Evolutionary conservation across 1,140 invertebrate species (phyloP).

Genomic region (Dreissena rostriformis): DNA sequence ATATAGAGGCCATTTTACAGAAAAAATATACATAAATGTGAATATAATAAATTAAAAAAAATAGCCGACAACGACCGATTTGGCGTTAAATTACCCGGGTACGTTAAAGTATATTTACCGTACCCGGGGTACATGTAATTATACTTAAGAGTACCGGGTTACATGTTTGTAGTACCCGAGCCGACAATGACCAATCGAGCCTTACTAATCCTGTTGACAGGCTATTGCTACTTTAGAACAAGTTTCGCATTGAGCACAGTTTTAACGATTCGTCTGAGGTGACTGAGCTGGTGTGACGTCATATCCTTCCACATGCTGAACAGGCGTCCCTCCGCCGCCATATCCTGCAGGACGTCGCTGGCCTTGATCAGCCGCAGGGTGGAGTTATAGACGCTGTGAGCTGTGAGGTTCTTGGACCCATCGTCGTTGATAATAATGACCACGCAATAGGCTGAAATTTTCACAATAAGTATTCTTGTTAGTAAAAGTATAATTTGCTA

Average conservation of each 20-base stretch:
- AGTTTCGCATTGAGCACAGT: conserved; percentile 46
- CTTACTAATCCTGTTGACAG: no score
- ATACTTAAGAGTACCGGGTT: no score
- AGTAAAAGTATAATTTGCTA: not conserved
- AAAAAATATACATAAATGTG: no score
- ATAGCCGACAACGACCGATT: no score
- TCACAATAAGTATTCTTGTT: not conserved
- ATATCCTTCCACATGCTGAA: conserved; percentile 69
- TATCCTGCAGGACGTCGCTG: conserved; percentile 68
- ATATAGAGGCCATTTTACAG: no score
- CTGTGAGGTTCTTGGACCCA: conserved; percentile 63
- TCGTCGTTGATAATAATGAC: conserved; percentile 68
- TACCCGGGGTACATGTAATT: no score
- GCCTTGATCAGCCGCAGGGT: conserved; percentile 63
- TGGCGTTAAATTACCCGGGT: no score
- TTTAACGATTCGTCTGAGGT: conserved; percentile 65
- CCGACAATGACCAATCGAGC: no score
- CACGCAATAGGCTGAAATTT: conserved; percentile 63
- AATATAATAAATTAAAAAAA: no score
- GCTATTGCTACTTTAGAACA: not conserved
- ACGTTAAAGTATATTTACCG: no score
- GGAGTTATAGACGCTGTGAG: conserved; percentile 67
- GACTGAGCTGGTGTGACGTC: conserved; percentile 69
- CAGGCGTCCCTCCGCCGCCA: conserved; percentile 65
- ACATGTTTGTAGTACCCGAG: no score